Evolutionary conservation across 2,113 vertebrate species (phyloP), one percentile per base, ranked within the genome.

Genomic region (Aythya baeri): DNA sequence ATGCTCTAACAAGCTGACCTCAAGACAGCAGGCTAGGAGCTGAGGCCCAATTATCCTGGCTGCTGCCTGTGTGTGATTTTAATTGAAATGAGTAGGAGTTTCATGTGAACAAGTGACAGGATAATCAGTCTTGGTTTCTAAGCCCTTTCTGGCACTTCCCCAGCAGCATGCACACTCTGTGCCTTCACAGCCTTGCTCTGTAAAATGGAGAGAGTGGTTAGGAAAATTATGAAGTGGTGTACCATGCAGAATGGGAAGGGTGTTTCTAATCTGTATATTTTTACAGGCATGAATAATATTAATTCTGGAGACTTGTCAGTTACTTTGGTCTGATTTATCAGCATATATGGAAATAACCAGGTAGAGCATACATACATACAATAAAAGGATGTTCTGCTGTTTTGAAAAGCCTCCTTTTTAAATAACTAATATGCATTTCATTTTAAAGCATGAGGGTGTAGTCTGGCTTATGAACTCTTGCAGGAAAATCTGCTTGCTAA

Each of bases 11-110:
- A 93, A 93, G 86, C 58, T 94, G 90, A 95, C 86, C 84, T 18
- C 50, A 91, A 79, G 86, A 89, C 76, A 92, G 58, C 0, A 15
- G 67, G 13, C 62, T 66, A 0, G 73, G 57, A 58, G 11, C 70
- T 91, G 58, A 89, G 66, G 58, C 67, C 75, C 92, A 92, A 34
- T 94, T 95, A 92, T 86, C 62, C 74, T 84, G 65, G 50, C 62
- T 86, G 54, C 91, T 95, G 73, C 44, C 62, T 92, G 26, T 88
- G 83, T 3, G 3, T 76, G 78, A 86, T 93, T 95, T 94, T 94
- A 95, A 92, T 88, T 94, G 90, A 91, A 94, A 95, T 93, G 76
- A 95, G 88, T 75, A 59, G 73, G 80, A 92, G 92, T 89, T 95
- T 84, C 44, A 32, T 63, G n/a, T 75, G 83, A 91, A 44, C 73